These are phyloP conservation scores for Lepilemur ruficaudatus DNA, from an alignment of 2,797 vertebrate species.

Conservation along the genomic window DNA sequence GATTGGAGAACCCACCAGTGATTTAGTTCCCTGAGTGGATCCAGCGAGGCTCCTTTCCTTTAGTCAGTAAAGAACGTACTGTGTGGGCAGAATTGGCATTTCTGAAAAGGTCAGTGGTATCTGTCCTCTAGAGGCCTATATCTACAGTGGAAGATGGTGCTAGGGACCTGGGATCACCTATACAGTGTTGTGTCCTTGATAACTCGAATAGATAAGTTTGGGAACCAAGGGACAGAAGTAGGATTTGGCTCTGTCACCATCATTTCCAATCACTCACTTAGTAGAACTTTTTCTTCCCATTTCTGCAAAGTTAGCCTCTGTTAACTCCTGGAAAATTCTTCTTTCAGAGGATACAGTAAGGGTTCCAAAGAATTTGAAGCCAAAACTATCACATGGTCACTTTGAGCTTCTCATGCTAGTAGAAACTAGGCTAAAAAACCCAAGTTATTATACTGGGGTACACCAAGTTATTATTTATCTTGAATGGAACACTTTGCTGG, in stretches of 20 bases:
- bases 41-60: not conserved
- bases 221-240: not conserved
- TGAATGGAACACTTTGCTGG: not conserved
- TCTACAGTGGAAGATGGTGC: not conserved
- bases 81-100: not conserved
- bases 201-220: not conserved
- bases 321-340: not conserved
- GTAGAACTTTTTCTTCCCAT: not conserved
- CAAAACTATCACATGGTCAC: not conserved
- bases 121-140: not conserved
- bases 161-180: not conserved
- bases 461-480: not conserved
- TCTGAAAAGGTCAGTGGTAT: not conserved
- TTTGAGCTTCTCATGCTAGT: not conserved
- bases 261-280: not conserved
- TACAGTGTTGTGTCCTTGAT: not conserved
- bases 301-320: not conserved
- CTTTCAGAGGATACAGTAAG: not conserved
- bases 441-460: not conserved
- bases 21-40: not conserved
- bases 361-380: not conserved
- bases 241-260: not conserved
- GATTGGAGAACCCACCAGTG: not conserved
- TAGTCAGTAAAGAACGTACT: not conserved
- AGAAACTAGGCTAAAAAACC: not conserved